Conservation (phyloP, 1,140 invertebrate genomes). For the Helicoverpa zea region DNA sequence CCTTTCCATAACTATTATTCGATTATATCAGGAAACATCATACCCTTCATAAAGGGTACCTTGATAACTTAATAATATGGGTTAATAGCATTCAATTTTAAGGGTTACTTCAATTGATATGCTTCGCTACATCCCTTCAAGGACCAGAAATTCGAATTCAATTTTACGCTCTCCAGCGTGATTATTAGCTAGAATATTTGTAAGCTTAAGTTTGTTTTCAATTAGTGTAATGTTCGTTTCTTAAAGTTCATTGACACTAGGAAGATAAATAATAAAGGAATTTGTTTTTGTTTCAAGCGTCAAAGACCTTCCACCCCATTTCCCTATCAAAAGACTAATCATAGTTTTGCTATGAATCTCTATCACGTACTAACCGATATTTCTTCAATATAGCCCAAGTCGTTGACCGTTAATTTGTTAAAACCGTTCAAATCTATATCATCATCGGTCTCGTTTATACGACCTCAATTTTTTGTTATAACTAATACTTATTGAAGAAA, state of each 20-base stretch:
- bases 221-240: too few species aligned
- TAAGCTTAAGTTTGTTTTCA: too few species aligned
- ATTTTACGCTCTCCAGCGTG: not conserved
- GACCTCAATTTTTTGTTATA: constrained; percentile 20
- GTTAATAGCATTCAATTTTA: constrained; percentile 26
- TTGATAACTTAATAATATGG: constrained; percentile 8
- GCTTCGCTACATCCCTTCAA: constrained; percentile 6
- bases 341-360: not conserved
- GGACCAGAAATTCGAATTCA: not conserved
- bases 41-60: not conserved
- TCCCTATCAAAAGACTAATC: not conserved
- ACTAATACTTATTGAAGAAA: not conserved
- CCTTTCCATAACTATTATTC: not conserved
- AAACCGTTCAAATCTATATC: constrained; percentile 5
- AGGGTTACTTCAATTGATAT: not conserved
- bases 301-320: not conserved
- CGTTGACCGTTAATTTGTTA: constrained; percentile 20
- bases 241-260: not conserved
- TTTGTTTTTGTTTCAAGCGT: not conserved
- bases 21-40: not conserved
- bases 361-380: not conserved
- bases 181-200: too few species aligned
- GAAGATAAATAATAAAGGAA: not conserved
- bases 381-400: not conserved
- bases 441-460: constrained; percentile 18